A percentile compares a stretch with the other conserved stretches of the same genome.
Conservation (phyloP, 2,888 invertebrate species). For the Tubulanus polymorphus region DNA sequence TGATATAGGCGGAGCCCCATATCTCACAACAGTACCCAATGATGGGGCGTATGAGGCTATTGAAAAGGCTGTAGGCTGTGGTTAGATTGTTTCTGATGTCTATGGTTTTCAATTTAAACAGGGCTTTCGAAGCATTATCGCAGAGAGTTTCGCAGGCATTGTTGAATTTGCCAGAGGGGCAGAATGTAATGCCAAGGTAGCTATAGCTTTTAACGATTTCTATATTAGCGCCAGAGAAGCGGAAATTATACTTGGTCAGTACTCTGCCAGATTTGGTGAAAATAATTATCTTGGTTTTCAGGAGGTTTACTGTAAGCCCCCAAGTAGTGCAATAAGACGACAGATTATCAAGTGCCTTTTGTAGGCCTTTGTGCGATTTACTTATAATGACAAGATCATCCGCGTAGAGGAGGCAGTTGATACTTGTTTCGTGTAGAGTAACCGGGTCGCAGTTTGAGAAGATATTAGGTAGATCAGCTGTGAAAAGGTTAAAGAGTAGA, state of each 20-base stretch:
- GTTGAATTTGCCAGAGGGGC: background rate
- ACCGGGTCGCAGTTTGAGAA: background rate
- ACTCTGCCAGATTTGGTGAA: background rate
- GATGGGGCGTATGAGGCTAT: too few relatives aligned
- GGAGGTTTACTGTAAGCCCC: background rate
- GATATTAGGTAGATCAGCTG: background rate
- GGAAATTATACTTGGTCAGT: background rate
- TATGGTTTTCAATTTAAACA: slow-evolving; percentile 52
- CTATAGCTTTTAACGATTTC: background rate
- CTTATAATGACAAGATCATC: background rate
- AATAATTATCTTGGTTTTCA: background rate
- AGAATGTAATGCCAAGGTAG: background rate
- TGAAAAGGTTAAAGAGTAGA: background rate
- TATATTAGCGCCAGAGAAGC: background rate
- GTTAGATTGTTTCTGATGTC: background rate
- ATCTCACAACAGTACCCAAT: too few relatives aligned
- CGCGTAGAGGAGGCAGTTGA: background rate
- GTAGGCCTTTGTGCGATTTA: background rate
- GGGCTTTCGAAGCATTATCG: background rate
- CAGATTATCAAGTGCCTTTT: background rate
- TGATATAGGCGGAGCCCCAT: too few relatives aligned
- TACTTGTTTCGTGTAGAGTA: background rate
- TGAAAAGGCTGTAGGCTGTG: too few relatives aligned
- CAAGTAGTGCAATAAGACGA: background rate
- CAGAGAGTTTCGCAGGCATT: background rate